Conservation (phyloP, 37 sponge, comb jelly and placozoan genomes). For the Petrosia ficiformis region DNA sequence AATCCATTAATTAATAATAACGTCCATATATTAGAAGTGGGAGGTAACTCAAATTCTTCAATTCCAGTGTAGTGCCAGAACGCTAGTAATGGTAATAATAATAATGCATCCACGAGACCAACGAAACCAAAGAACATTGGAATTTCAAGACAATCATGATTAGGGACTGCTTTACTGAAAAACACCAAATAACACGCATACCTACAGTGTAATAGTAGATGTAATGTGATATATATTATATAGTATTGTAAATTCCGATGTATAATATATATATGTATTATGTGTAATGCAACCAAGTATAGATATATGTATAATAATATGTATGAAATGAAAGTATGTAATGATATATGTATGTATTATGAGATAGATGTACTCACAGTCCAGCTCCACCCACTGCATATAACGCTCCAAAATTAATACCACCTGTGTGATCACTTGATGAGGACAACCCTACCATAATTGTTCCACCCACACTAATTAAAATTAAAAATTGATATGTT, state of each 20-base stretch:
- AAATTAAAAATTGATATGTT: not conserved
- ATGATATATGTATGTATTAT: too few species aligned
- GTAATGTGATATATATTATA: not conserved
- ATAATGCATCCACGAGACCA: slow-evolving; percentile 59
- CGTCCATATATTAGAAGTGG: slow-evolving; percentile 62
- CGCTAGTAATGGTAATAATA: slow-evolving; percentile 71
- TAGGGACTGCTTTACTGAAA: slow-evolving; percentile 43
- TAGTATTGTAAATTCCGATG: too few species aligned
- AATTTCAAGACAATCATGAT: slow-evolving; percentile 63
- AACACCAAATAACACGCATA: slow-evolving; percentile 76
- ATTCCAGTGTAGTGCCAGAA: slow-evolving; percentile 64
- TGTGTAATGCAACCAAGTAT: not conserved
- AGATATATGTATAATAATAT: not conserved
- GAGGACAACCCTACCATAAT: slow-evolving; percentile 50
- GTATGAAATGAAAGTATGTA: too few species aligned
- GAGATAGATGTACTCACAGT: slow-evolving; percentile 40
- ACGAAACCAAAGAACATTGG: slow-evolving; percentile 94
- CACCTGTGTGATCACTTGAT: slow-evolving; percentile 9
- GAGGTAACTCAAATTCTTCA: slow-evolving; percentile 77
- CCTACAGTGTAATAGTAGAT: slow-evolving; percentile 10
- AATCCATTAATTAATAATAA: slow-evolving; percentile 79
- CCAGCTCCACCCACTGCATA: slow-evolving; percentile 57
- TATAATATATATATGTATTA: not conserved
- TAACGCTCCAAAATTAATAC: slow-evolving; percentile 21
- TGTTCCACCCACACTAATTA: slow-evolving; percentile 54